Conservation (phyloP, 2,113 vertebrate species). For the Notarius quadriscutis region DNA sequence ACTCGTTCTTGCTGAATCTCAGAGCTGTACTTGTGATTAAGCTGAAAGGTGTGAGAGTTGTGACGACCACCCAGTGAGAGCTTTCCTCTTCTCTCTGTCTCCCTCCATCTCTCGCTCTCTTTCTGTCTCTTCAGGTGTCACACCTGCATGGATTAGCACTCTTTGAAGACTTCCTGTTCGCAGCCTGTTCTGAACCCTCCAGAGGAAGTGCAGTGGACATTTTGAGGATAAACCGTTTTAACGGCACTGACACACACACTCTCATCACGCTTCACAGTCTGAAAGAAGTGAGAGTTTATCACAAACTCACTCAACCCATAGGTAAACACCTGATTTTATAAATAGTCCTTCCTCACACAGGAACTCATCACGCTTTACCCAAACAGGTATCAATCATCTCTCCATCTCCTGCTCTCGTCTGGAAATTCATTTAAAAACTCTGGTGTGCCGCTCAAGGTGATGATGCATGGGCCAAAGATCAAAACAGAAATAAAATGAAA, state of each 20-base stretch:
- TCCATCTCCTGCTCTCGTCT: background rate
- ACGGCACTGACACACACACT: slow-evolving; percentile 69
- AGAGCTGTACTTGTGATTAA: slow-evolving; percentile 25
- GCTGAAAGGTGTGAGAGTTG: slow-evolving; percentile 17
- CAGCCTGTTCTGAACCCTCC: slow-evolving; percentile 69
- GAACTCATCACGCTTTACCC: background rate
- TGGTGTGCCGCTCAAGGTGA: too few species aligned
- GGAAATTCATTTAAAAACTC: background rate
- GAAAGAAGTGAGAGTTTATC: slow-evolving; percentile 74
- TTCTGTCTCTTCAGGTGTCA: slow-evolving; percentile 69
- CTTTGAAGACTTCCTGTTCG: slow-evolving; percentile 85
- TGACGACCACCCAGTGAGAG: slow-evolving; percentile 4
- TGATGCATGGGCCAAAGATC: too few species aligned
- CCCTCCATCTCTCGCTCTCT: slow-evolving; percentile 10
- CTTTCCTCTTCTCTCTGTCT: background rate
- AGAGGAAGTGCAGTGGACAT: slow-evolving; percentile 64
- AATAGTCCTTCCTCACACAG: background rate
- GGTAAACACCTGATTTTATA: slow-evolving; percentile 62
- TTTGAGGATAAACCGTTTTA: slow-evolving; percentile 81
- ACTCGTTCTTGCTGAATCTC: slow-evolving; percentile 14
- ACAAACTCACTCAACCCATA: slow-evolving; percentile 78
- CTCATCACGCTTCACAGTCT: slow-evolving; percentile 69
- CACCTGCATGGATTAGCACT: slow-evolving; percentile 79
- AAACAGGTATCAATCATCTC: background rate
- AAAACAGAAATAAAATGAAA: too few species aligned